phyloP scores from a whole-genome alignment of 2,113 vertebrate genomes.

The Ophthalmotilapia sp. region DNA sequence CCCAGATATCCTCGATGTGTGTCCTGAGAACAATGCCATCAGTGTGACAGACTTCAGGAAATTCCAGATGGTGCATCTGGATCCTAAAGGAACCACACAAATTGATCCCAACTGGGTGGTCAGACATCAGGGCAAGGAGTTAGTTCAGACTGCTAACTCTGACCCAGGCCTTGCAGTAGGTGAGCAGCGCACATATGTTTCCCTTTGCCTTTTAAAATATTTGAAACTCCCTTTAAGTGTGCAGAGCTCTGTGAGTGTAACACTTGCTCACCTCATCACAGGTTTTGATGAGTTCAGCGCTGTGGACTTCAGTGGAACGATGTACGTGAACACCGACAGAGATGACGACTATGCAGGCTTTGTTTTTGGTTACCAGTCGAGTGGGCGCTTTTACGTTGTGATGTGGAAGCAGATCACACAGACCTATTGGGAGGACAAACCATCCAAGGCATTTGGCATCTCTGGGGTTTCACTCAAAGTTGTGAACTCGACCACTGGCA shows the following conservation, averaged over 20 bases:
- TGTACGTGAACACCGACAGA: conserved; percentile 95
- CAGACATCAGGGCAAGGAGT: conserved; percentile 93
- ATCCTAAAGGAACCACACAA: conserved; percentile 96
- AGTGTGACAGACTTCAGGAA: conserved; percentile 94
- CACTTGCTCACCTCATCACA: conserved; percentile 28
- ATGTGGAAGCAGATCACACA: conserved; percentile 99
- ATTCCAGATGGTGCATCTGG: conserved; percentile 97
- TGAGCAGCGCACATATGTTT: conserved; percentile 59
- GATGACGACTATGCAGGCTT: conserved; percentile 97
- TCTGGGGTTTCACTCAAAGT: conserved; percentile 97
- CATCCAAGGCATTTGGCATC: conserved; percentile 92
- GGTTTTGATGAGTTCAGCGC: conserved; percentile 93
- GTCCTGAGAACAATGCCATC: conserved; percentile 91
- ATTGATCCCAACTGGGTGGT: conserved; percentile 99
- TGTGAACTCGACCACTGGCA: conserved; percentile 92
- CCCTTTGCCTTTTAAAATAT: not conserved
- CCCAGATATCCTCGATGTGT: conserved; percentile 90
- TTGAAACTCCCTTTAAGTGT: not conserved
- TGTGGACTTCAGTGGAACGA: conserved; percentile 96
- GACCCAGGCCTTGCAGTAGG: conserved; percentile 97
- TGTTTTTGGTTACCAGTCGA: conserved; percentile 97
- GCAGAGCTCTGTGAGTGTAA: not conserved
- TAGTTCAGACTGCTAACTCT: conserved; percentile 96
- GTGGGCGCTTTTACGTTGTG: conserved; percentile 91
- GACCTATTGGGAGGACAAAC: conserved; percentile 97